Base-by-base conservation (phyloP, 1,140 invertebrate species). In the Copidosoma floridanum region DNA sequence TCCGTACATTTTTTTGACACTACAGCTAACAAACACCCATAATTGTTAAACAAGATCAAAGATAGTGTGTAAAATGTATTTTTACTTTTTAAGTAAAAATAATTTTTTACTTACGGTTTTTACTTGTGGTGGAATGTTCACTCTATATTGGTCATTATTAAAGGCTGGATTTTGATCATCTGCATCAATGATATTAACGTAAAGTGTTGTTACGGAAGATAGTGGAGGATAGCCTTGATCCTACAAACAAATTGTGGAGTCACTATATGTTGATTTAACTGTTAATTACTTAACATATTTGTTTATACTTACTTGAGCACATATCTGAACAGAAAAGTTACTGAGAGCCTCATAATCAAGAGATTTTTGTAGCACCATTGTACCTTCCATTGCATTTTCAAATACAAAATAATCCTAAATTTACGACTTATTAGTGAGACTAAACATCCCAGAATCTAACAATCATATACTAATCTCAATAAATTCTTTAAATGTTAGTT, bases 111-210 rank as follows among this genome's bases (percentile, higher is more conserved):
- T 75, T 71, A 89, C 88, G 70, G 83, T 76, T 67, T 79, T 74
- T 1, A 85, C 81, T 14, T 83, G 74, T 54, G 88, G 83, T 0
- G 89, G 89, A 51, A 95, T 66, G 16, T 84, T 76, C 0, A 89
- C 85, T 21, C 83, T 85, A 73, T 95, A 96, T 65, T 89, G 84
- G 38, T 93, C 88, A 50, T 88, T 84, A 2, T 84, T 66, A 78
- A 94, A 95, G 52, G 81, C 83, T 3, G 93, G 93, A 82, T 95
- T 95, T 80, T 95, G 93, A 80, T 97, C 93, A 71, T 97, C 94
- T 0, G 93, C 92, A 76, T 97, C 94, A 5, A 92, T 85, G 3
- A 95, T 88, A 55, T 91, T 86, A 0, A 95, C 87, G 1, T 85
- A 84, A 10, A 96, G 82, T 21, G 84, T 79, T 1, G 92, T 92